phyloP scores from a whole-genome alignment of 2,113 vertebrate genomes.

The Columbina picui region DNA sequence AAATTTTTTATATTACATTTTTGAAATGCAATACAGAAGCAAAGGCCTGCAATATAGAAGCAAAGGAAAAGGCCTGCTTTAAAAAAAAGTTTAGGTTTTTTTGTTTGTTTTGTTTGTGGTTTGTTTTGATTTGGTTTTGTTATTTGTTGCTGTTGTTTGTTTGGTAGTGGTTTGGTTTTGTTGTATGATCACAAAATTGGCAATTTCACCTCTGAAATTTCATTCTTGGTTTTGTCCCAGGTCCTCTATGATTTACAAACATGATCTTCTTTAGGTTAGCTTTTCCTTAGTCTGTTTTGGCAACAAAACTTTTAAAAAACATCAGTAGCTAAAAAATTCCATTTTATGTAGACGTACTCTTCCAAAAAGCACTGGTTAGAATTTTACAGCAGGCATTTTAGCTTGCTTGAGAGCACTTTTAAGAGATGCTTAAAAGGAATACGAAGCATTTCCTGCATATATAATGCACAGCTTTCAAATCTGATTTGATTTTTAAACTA shows the following conservation, averaged over 20 bases:
- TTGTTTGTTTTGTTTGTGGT: too few relatives aligned
- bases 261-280: not conserved
- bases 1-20: not conserved
- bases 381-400: not conserved
- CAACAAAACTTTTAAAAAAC: not conserved
- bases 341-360: not conserved
- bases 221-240: not conserved
- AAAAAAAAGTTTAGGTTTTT: not conserved
- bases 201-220: conserved; percentile 7
- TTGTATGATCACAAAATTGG: not conserved
- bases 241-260: not conserved
- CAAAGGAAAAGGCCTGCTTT: not conserved
- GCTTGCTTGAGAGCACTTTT: not conserved
- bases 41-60: not conserved
- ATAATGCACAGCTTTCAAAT: not conserved
- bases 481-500: not conserved
- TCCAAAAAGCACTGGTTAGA: not conserved
- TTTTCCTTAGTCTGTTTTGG: not conserved
- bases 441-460: not conserved
- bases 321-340: not conserved
- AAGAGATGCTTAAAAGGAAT: not conserved
- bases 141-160: too few relatives aligned
- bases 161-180: too few relatives aligned
- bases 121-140: too few relatives aligned
- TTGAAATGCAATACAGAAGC: not conserved